Conservation (phyloP, 1,140 invertebrate genomes). For the Formica exsecta region DNA sequence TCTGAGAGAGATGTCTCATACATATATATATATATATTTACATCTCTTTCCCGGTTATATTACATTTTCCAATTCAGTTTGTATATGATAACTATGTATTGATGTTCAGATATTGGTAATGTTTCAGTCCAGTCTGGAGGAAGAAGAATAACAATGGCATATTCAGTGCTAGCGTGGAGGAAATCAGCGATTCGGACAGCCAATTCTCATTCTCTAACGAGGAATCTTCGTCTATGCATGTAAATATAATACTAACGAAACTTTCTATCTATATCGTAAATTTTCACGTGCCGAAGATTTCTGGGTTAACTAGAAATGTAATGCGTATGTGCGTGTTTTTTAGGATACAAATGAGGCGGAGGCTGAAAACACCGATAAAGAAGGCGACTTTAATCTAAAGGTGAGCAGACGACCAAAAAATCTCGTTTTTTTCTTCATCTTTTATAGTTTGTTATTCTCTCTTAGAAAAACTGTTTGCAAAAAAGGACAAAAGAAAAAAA, state of each 20-base stretch:
- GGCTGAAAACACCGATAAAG: constrained; percentile 83
- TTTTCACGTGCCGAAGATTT: neutral
- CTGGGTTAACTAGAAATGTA: neutral
- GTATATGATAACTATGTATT: constrained; percentile 54
- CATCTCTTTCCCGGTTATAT: no score
- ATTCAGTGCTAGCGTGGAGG: constrained; percentile 82
- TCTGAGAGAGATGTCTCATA: no score
- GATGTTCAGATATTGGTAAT: constrained; percentile 78
- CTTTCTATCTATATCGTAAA: neutral
- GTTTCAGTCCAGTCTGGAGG: constrained; percentile 86
- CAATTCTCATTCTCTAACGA: constrained; percentile 85
- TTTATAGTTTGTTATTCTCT: constrained; percentile 1
- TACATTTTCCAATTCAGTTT: no score
- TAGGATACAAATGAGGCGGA: constrained; percentile 82
- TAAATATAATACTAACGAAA: constrained; percentile 61
- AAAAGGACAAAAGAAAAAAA: constrained; percentile 34
- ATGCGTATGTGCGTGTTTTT: constrained; percentile 50
- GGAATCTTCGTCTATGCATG: constrained; percentile 84
- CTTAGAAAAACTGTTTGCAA: constrained; percentile 21
- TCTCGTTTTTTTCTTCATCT: constrained; percentile 19
- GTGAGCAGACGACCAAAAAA: constrained; percentile 66
- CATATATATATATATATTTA: no score
- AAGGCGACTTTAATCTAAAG: constrained; percentile 85
- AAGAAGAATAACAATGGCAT: constrained; percentile 85
- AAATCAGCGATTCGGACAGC: constrained; percentile 84